A percentile compares a stretch with the other conserved stretches of the same genome.
Evolutionary conservation across 2,888 invertebrate species (phyloP).

Genomic region (Nysson spinosus): DNA sequence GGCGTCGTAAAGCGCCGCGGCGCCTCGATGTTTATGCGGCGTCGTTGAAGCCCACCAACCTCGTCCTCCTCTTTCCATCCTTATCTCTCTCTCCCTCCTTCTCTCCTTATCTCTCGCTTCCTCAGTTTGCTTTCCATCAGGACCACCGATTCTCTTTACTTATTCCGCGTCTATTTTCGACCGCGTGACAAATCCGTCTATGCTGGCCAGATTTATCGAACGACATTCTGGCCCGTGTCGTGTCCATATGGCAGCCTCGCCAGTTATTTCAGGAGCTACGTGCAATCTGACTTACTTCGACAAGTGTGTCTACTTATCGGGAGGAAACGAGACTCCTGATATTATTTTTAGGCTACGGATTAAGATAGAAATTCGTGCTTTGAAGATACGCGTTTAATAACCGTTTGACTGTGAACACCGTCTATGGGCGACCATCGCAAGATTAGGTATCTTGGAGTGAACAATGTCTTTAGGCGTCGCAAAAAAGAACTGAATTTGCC

Average conservation of each 20-base stretch:
- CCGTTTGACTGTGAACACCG: no score
- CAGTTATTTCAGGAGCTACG: constrained; percentile 49
- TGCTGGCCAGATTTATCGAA: constrained; percentile 57
- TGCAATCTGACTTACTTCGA: constrained; percentile 42
- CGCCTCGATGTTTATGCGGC: constrained; percentile 79
- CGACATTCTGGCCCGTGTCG: constrained; percentile 57
- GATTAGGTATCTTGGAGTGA: no score
- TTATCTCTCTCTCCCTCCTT: constrained; percentile 27
- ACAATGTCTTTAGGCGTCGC: no score
- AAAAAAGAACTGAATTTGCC: no score
- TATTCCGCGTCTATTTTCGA: constrained; percentile 58
- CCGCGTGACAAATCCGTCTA: constrained; percentile 61
- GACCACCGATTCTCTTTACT: constrained; percentile 36
- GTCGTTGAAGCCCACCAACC: constrained; percentile 64
- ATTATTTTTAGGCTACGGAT: no score
- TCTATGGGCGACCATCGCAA: no score
- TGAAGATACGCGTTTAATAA: no score
- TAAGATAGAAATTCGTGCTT: no score
- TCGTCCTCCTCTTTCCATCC: constrained; percentile 54
- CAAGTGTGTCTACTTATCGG: no score
- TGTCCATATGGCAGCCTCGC: constrained; percentile 57
- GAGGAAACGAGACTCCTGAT: no score
- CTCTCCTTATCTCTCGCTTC: constrained; percentile 5
- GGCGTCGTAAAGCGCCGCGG: constrained; percentile 79
- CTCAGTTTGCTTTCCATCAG: constrained; percentile 3